Evolutionary conservation across 1,140 invertebrate species (phyloP).

Genomic region (Archivesica marissinica): DNA sequence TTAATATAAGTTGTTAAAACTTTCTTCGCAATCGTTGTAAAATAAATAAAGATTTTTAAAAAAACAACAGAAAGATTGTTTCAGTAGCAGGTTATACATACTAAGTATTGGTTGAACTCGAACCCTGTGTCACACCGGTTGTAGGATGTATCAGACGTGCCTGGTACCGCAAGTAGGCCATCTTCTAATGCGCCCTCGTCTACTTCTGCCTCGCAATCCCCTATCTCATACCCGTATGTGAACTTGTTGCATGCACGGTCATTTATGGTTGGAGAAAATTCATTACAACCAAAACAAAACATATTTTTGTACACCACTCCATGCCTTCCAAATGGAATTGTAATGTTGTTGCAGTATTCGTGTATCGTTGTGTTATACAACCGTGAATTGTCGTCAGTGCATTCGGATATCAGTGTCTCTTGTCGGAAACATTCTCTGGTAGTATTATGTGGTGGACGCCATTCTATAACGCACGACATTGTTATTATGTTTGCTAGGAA

Average conservation of each 20-base stretch:
- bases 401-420: not conserved
- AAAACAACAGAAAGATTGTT: too few relatives aligned
- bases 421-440: not conserved
- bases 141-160: not conserved
- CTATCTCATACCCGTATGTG: not conserved
- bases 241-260: not conserved
- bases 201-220: not conserved
- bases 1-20: too few relatives aligned
- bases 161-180: not conserved
- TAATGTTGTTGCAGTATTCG: not conserved
- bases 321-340: not conserved
- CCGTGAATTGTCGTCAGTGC: not conserved
- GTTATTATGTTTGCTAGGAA: not conserved
- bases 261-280: not conserved
- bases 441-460: not conserved
- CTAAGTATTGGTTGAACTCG: not conserved
- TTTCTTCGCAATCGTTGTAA: too few relatives aligned
- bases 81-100: too few relatives aligned
- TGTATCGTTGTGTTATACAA: not conserved
- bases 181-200: not conserved
- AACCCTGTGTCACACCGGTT: not conserved
- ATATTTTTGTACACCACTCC: not conserved
- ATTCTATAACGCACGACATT: not conserved
- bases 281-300: conserved; percentile 14
- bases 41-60: too few relatives aligned